Conservation (phyloP, 2,113 vertebrate genomes). For the Grus americana region DNA sequence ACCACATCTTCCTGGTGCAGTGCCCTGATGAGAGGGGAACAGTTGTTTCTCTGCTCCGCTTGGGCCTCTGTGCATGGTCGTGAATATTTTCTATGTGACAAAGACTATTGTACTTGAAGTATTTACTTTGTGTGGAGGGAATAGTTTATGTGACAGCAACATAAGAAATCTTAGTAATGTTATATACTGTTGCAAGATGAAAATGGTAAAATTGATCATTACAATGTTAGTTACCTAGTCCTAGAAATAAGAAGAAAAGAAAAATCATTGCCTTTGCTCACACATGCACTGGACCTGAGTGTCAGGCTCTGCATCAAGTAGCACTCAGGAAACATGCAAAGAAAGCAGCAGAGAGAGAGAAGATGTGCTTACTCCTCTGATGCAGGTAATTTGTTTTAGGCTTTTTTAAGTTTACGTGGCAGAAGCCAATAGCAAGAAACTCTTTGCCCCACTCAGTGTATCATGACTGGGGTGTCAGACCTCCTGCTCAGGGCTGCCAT, state of each 20-base stretch:
- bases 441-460: neutral
- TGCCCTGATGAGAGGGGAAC: neutral
- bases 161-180: neutral
- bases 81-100: neutral
- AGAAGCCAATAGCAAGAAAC: neutral
- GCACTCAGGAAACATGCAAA: neutral
- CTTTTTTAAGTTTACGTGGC: neutral
- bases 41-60: neutral
- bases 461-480: neutral
- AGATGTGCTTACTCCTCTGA: neutral
- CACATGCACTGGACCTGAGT: fast-evolving
- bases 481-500: neutral
- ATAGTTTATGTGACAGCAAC: neutral
- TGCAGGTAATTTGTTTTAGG: neutral
- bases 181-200: neutral
- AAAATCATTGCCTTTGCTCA: neutral
- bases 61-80: fast-evolving
- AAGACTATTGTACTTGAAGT: neutral
- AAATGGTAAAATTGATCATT: neutral
- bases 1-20: neutral
- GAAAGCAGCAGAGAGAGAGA: neutral
- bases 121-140: neutral
- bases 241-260: neutral
- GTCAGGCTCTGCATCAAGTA: neutral
- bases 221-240: neutral